phyloP scores from a whole-genome alignment of 2,797 vertebrate species.

The Thalassophryne amazonica region DNA sequence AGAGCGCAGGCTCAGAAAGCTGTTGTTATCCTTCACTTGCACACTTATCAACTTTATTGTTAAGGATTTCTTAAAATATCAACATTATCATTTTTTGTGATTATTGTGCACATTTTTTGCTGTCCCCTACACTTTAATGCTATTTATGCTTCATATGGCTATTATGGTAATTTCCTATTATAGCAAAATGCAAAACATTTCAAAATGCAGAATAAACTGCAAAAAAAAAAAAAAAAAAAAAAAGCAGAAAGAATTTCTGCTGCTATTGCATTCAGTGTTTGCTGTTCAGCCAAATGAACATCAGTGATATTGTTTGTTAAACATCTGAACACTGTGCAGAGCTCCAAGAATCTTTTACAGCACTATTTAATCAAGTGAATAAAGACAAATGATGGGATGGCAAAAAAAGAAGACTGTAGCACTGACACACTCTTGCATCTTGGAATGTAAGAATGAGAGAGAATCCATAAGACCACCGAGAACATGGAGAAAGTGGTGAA shows the following conservation, averaged over 20 bases:
- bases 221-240: no score
- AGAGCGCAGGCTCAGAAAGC: no score
- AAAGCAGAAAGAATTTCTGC: not conserved
- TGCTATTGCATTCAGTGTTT: conserved; percentile 2
- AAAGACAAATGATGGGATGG: not conserved
- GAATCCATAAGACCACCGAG: conserved; percentile 53
- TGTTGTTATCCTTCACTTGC: no score
- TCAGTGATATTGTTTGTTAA: not conserved
- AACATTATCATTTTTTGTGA: no score
- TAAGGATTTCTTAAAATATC: no score
- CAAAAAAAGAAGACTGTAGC: not conserved
- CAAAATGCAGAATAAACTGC: no score
- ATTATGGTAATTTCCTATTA: no score
- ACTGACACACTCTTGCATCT: conserved; percentile 26
- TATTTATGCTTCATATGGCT: no score
- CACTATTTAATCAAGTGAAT: not conserved
- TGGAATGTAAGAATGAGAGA: conserved; percentile 26
- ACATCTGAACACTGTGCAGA: not conserved
- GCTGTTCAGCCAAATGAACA: not conserved
- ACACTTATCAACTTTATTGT: no score
- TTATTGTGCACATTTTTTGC: no score
- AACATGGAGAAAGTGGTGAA: conserved; percentile 66
- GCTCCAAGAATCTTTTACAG: not conserved
- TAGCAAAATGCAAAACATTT: no score
- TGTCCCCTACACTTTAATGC: no score